Evolutionary conservation across 2,797 vertebrate genomes (phyloP).

Genomic region (Pantherophis alleghaniensis): DNA sequence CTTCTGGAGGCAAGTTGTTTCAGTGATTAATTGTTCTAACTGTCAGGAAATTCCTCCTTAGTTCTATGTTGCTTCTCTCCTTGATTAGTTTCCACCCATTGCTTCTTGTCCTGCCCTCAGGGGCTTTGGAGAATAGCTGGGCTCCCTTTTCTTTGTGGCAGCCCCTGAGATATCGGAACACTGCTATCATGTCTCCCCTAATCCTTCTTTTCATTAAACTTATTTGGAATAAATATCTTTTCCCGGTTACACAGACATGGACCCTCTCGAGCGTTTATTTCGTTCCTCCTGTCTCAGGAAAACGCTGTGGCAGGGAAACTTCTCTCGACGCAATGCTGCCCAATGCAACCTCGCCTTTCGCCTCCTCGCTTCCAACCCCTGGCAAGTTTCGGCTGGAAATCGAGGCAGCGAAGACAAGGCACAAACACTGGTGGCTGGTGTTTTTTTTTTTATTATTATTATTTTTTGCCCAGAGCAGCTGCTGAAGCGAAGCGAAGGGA

Average conservation of each 20-base stretch:
- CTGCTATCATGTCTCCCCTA: background rate
- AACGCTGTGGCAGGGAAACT: constrained; percentile 23
- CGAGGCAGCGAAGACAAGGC: background rate
- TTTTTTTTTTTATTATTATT: too few species aligned
- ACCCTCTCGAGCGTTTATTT: background rate
- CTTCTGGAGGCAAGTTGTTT: background rate
- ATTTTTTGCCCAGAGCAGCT: background rate
- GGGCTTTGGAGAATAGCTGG: background rate
- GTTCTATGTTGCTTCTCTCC: background rate
- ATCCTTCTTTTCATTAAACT: background rate
- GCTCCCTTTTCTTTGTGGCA: background rate
- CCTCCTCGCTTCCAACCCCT: constrained; percentile 5
- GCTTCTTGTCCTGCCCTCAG: background rate
- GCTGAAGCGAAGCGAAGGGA: background rate
- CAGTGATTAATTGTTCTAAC: background rate
- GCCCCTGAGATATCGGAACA: background rate
- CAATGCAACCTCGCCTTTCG: background rate
- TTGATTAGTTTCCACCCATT: background rate
- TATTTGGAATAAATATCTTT: background rate
- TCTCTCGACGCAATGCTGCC: background rate
- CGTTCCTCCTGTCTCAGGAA: background rate
- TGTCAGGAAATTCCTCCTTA: background rate
- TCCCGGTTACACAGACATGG: background rate
- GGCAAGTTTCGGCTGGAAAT: background rate
- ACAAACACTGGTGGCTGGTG: background rate